Evolutionary conservation across 2,797 vertebrate genomes (phyloP).

Genomic region (Mallotus villosus): DNA sequence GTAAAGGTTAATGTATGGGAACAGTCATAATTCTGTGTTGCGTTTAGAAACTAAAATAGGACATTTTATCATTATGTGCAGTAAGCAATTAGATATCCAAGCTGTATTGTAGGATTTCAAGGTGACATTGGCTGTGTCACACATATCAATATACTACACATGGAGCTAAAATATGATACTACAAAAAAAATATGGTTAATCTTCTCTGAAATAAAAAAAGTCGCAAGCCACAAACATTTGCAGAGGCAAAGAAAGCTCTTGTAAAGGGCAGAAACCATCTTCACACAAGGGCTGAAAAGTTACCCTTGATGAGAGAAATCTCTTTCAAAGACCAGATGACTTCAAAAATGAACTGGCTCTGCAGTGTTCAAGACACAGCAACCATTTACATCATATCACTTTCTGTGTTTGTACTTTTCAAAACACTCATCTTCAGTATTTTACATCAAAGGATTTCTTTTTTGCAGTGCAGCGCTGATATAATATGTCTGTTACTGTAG

Average conservation of each 20-base stretch:
- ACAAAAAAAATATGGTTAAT: too few relatives aligned
- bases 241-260: too few relatives aligned
- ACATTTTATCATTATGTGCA: conserved; percentile 46
- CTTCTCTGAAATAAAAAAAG: too few relatives aligned
- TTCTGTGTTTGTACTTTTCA: background rate
- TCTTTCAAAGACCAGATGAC: too few relatives aligned
- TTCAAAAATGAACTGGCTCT: too few relatives aligned
- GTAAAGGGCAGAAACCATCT: too few relatives aligned
- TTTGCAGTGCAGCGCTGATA: background rate
- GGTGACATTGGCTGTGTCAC: conserved; percentile 22
- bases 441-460: background rate
- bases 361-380: too few relatives aligned
- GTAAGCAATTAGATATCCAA: conserved; percentile 46
- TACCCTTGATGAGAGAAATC: too few relatives aligned
- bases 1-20: conserved; percentile 71
- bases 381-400: too few relatives aligned
- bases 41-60: conserved; percentile 55
- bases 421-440: background rate
- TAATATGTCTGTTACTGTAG: background rate
- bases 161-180: background rate
- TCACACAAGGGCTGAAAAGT: too few relatives aligned
- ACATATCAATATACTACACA: conserved; percentile 2
- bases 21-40: conserved; percentile 55
- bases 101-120: conserved; percentile 42
- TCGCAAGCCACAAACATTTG: too few relatives aligned